Conservation (phyloP, 2,113 vertebrate species). For the Prochilodus magdalenae region DNA sequence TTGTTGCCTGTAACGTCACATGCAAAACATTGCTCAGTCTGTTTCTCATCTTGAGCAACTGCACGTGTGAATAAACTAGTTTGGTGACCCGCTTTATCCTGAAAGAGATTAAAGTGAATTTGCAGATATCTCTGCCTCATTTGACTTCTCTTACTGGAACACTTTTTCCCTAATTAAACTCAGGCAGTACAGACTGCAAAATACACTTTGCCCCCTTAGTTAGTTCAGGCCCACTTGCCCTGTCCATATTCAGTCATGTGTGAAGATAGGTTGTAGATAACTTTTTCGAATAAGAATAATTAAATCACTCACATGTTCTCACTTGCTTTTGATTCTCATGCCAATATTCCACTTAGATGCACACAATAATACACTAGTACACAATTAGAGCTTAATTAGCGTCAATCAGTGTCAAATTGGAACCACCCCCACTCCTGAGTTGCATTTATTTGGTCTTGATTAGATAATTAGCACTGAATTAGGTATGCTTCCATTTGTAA, state of each 20-base stretch:
- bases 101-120: neutral
- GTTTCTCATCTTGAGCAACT: neutral
- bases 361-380: slow-evolving; percentile 35
- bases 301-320: slow-evolving; percentile 30
- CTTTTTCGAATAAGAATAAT: slow-evolving; percentile 44
- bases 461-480: slow-evolving; percentile 43
- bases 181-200: slow-evolving; percentile 16
- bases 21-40: neutral
- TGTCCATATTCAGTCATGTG: slow-evolving; percentile 35
- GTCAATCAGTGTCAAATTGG: slow-evolving; percentile 37
- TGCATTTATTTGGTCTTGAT: slow-evolving; percentile 32
- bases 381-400: slow-evolving; percentile 41
- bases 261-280: slow-evolving; percentile 31
- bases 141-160: slow-evolving; percentile 2
- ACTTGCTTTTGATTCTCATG: slow-evolving; percentile 23
- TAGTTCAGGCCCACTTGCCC: slow-evolving; percentile 36
- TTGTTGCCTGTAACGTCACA: slow-evolving; percentile 19
- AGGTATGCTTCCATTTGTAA: slow-evolving; percentile 31
- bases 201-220: slow-evolving; percentile 50
- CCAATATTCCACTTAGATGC: slow-evolving; percentile 42
- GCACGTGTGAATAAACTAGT: neutral
- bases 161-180: neutral
- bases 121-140: neutral
- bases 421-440: slow-evolving; percentile 22
- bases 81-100: neutral